A percentile compares a stretch with the other conserved stretches of the same genome.
Evolutionary conservation across 2,888 invertebrate species (phyloP).

Genomic region (Pinctada fucata): DNA sequence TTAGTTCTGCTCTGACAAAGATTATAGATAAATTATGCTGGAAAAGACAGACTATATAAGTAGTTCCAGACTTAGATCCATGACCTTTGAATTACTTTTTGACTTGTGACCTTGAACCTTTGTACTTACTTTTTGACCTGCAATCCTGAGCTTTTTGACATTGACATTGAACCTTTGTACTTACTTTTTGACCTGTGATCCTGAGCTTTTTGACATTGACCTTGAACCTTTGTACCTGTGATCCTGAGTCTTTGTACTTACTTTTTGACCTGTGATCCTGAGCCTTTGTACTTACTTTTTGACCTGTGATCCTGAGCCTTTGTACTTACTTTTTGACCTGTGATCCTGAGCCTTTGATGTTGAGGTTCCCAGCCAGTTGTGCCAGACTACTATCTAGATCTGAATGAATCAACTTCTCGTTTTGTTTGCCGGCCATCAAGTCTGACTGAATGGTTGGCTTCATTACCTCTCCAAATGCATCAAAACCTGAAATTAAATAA

Average conservation of each 20-base stretch:
- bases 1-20: no score
- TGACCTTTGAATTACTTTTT: neutral
- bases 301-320: no score
- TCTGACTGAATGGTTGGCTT: slow-evolving; percentile 79
- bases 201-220: slow-evolving; percentile 51
- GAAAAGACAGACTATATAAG: no score
- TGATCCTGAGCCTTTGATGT: slow-evolving; percentile 69
- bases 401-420: slow-evolving; percentile 84
- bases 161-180: slow-evolving; percentile 22
- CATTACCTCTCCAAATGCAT: slow-evolving; percentile 86
- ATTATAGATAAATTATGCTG: no score
- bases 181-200: slow-evolving; percentile 71
- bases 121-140: slow-evolving; percentile 72
- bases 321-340: slow-evolving; percentile 71
- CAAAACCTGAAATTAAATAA: slow-evolving; percentile 80
- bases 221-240: no score
- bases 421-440: slow-evolving; percentile 32
- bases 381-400: slow-evolving; percentile 96
- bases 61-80: neutral
- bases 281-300: neutral
- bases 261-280: neutral
- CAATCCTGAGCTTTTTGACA: slow-evolving; percentile 92
- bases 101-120: no score
- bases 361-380: slow-evolving; percentile 93
- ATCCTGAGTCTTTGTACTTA: no score